Conservation (phyloP, 1,140 invertebrate species). For the Agrypnia vestita region DNA sequence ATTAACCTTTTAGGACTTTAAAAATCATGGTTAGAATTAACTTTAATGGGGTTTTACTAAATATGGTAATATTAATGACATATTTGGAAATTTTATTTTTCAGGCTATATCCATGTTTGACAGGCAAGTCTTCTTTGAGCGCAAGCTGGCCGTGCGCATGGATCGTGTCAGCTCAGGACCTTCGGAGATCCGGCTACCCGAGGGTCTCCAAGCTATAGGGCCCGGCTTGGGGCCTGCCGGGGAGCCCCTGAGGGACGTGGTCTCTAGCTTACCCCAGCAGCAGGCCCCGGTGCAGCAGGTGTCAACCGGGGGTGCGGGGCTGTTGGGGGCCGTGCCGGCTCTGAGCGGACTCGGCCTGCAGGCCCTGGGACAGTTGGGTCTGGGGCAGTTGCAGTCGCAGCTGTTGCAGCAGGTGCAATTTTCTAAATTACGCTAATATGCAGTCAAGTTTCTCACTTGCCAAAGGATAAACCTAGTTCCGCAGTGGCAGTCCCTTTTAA, state of each 20-base stretch:
- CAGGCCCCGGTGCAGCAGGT: constrained; percentile 63
- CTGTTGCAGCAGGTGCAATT: constrained; percentile 68
- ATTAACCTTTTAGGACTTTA: too few relatives aligned
- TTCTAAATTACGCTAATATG: constrained; percentile 7
- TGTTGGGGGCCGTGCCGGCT: constrained; percentile 72
- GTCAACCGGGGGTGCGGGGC: constrained; percentile 59
- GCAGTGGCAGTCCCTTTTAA: neutral
- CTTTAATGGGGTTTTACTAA: too few relatives aligned
- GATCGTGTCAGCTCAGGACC: constrained; percentile 80
- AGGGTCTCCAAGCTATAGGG: constrained; percentile 91
- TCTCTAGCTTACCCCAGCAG: constrained; percentile 82
- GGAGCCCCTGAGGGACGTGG: constrained; percentile 89
- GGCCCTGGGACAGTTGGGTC: constrained; percentile 63
- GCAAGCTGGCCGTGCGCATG: constrained; percentile 95
- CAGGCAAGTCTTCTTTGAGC: constrained; percentile 93
- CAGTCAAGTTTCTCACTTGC: neutral
- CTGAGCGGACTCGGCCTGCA: constrained; percentile 66
- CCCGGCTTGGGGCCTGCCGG: constrained; percentile 94
- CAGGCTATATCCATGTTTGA: constrained; percentile 97
- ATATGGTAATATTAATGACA: too few relatives aligned
- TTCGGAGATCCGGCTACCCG: constrained; percentile 82
- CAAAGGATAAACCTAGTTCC: neutral
- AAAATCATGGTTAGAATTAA: too few relatives aligned
- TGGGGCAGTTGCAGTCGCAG: constrained; percentile 74
- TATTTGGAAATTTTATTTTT: constrained; percentile 13